Base-by-base conservation (phyloP, 1,140 invertebrate genomes). In the Nebria ingens region DNA sequence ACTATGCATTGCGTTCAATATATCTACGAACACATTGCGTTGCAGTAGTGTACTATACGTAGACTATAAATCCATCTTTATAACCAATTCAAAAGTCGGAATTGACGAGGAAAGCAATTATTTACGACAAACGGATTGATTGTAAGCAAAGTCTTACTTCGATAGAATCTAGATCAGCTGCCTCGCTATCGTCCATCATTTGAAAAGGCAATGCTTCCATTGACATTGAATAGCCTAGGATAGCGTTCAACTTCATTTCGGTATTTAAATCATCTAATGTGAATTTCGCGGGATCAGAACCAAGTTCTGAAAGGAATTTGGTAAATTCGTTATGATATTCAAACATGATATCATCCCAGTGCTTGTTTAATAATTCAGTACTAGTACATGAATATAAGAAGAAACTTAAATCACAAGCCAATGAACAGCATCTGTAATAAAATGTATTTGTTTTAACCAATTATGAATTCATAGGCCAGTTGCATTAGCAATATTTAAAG, bases 371-470 rank as follows among this genome's bases (percentile, higher is more conserved):
- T 56, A 85, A 61, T 40, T 74, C 56, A 61, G 82, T 70, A 40
- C 73, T 72, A 0, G 82, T 83, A 57, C 81, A 82, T 0, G 76
- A 77, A 57, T 83, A 84, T 23, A 84, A 69, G 15, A 81, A 74
- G 62, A 84, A 83, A 17, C 70, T 64, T 0, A 85, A n/a, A 61
- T 86, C 84, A 1, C 80, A 60, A 9, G 80, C 70, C 3, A 82
- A 74, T 21, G 79, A 79, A 0, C 74, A 72, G 52, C 71, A 76
- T 65, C 82, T 53, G 2, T 1, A 53, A 53, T 45, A 45, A 12
- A n/a, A 34, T 34, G 25, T n/a, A 34, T n/a, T n/a, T n/a, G n/a
- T n/a, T n/a, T n/a, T n/a, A n/a, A n/a, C n/a, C n/a, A n/a, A n/a
- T n/a, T n/a, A n/a, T n/a, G n/a, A n/a, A n/a, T n/a, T n/a, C n/a